A percentile compares a stretch with the other conserved stretches of the same genome.
Conservation (phyloP, 2,888 invertebrate species). For the Choreutis nemorana region DNA sequence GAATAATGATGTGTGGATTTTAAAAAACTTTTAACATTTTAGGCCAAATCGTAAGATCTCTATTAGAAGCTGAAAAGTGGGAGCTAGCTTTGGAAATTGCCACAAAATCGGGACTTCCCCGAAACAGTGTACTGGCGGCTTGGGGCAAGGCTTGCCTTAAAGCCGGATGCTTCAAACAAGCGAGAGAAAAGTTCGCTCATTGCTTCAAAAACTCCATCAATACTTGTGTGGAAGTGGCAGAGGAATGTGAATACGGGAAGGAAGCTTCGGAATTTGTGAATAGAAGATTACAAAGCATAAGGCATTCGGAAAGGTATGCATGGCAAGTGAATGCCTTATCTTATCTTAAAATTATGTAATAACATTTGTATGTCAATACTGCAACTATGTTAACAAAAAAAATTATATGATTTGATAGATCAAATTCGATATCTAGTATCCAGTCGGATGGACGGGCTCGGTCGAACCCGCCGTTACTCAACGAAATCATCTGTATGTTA, state of each 20-base stretch:
- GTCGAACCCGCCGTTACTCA: constrained; percentile 72
- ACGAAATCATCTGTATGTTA: constrained; percentile 74
- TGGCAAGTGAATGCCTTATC: not conserved
- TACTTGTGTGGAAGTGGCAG: constrained; percentile 33
- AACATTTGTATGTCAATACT: too few relatives aligned
- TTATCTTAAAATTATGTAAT: too few relatives aligned
- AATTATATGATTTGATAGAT: too few relatives aligned
- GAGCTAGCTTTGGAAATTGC: constrained; percentile 84
- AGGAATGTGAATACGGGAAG: constrained; percentile 45
- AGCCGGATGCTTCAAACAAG: constrained; percentile 80
- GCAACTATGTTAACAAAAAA: too few relatives aligned
- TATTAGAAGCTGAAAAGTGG: constrained; percentile 89
- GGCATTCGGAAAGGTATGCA: constrained; percentile 3
- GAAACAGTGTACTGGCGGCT: constrained; percentile 82
- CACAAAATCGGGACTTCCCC: constrained; percentile 84
- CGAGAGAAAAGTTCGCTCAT: constrained; percentile 75
- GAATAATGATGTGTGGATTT: too few relatives aligned
- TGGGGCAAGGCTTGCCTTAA: constrained; percentile 87
- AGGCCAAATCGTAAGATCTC: constrained; percentile 72
- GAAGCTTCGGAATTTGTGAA: constrained; percentile 46
- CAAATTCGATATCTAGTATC: constrained; percentile 34
- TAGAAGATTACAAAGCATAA: constrained; percentile 27
- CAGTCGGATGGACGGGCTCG: constrained; percentile 58
- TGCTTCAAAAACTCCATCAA: constrained; percentile 48
- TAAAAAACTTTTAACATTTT: constrained; percentile 18